Conservation (phyloP, 2,797 vertebrate genomes). For the Lagocephalus sceleratus region DNA sequence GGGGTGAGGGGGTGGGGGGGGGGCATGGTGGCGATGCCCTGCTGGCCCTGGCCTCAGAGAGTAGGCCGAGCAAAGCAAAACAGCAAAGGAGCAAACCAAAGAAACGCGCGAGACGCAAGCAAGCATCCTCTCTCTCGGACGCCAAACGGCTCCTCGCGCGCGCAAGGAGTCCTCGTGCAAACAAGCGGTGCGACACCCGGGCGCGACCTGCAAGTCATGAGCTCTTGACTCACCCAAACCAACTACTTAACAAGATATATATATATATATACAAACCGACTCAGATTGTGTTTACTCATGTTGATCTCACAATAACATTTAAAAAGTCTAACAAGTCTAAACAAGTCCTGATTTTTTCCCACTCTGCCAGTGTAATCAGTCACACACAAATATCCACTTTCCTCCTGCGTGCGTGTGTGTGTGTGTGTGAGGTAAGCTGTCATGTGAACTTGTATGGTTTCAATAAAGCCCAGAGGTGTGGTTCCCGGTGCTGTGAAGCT, state of each 20-base stretch:
- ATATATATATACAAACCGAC: no score
- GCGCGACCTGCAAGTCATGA: constrained; percentile 14
- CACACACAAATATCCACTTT: constrained; percentile 1
- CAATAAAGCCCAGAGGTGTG: constrained; percentile 28
- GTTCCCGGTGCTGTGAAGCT: constrained; percentile 1
- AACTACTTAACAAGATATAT: no score
- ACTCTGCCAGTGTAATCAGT: constrained; percentile 4
- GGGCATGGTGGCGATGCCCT: constrained; percentile 17
- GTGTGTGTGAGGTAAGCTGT: constrained; percentile 8
- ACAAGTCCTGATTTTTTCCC: neutral
- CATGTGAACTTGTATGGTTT: constrained; percentile 31
- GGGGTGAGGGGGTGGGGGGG: no score
- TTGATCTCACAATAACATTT: neutral
- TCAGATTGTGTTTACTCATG: no score
- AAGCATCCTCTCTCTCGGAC: constrained; percentile 52
- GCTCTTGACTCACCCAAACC: neutral
- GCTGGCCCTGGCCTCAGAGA: constrained; percentile 2
- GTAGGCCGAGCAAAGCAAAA: constrained; percentile 4
- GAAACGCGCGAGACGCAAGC: no score
- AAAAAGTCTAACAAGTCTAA: neutral
- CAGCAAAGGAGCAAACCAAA: constrained; percentile 20
- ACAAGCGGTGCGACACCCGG: constrained; percentile 35
- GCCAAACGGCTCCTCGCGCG: constrained; percentile 36
- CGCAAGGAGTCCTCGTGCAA: constrained; percentile 25
- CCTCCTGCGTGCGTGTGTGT: neutral